Conservation (phyloP, 2,797 vertebrate genomes). For the Onychomys leucogaster region DNA sequence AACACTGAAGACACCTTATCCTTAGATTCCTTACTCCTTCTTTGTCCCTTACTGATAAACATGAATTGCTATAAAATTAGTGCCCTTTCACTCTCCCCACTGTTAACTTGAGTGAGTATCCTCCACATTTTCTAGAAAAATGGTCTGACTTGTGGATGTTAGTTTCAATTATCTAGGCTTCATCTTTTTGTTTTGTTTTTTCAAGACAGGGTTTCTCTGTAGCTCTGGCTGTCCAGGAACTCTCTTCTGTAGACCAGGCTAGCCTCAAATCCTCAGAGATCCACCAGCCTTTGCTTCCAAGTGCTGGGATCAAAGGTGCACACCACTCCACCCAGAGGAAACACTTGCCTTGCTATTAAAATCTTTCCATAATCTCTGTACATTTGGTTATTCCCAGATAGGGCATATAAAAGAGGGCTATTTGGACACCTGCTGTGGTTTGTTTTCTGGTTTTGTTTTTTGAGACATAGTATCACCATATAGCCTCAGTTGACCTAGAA, state of each 20-base stretch:
- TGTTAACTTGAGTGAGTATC: neutral
- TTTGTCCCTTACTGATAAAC: neutral
- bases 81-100: neutral
- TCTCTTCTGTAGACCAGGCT: neutral
- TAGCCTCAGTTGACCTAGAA: neutral
- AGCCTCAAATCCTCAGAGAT: neutral
- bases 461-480: neutral
- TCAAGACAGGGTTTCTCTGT: neutral
- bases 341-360: constrained; percentile 16
- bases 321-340: neutral
- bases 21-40: neutral
- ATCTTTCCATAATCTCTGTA: neutral
- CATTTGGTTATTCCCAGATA: neutral
- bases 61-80: neutral
- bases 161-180: neutral
- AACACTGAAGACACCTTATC: neutral
- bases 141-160: neutral
- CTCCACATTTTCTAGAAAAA: constrained; percentile 7
- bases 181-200: neutral
- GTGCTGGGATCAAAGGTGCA: neutral
- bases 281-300: neutral
- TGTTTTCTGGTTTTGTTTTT: neutral
- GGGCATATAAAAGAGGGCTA: neutral
- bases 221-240: neutral
- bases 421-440: neutral